These are phyloP conservation scores for Diorhabda elongata DNA, from an alignment of 1,140 invertebrate species.

Conservation along the genomic window DNA sequence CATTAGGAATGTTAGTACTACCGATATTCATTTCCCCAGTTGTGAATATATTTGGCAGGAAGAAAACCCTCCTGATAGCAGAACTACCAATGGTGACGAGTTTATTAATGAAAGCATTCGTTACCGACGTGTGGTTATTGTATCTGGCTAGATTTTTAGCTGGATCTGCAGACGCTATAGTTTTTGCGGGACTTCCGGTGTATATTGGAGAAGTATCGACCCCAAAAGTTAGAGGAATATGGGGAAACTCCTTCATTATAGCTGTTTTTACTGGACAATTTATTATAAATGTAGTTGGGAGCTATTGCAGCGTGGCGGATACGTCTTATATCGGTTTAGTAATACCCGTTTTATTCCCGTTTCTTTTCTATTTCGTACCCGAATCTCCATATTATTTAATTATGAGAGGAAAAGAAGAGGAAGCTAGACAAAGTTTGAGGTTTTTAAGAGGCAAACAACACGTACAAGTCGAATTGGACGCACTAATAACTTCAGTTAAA, in stretches of 20 bases:
- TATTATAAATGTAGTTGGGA: constrained; percentile 42
- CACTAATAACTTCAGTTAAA: constrained; percentile 28
- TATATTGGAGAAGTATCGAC: constrained; percentile 37
- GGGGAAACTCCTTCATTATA: constrained; percentile 47
- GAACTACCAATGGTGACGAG: constrained; percentile 16
- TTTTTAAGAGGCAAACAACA: constrained; percentile 32
- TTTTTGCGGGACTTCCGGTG: constrained; percentile 30
- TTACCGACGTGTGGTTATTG: constrained; percentile 35
- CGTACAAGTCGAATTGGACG: constrained; percentile 37
- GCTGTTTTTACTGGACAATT: constrained; percentile 51
- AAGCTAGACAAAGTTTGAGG: constrained; percentile 24
- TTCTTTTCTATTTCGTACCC: constrained; percentile 39
- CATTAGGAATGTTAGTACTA: background rate
- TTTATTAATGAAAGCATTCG: constrained; percentile 19
- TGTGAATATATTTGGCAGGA: constrained; percentile 33
- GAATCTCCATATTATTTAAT: constrained; percentile 41
- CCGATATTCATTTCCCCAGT: constrained; percentile 1
- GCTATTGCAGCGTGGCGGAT: constrained; percentile 20
- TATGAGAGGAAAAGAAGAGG: constrained; percentile 26
- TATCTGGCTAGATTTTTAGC: constrained; percentile 39
- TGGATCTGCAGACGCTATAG: constrained; percentile 31
- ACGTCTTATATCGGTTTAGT: constrained; percentile 26
- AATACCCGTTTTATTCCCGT: constrained; percentile 42
- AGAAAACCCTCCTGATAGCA: constrained; percentile 18
- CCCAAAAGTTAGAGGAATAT: constrained; percentile 34